Evolutionary conservation across 2,888 invertebrate genomes (phyloP).

Genomic region (Endotricha flammealis): DNA sequence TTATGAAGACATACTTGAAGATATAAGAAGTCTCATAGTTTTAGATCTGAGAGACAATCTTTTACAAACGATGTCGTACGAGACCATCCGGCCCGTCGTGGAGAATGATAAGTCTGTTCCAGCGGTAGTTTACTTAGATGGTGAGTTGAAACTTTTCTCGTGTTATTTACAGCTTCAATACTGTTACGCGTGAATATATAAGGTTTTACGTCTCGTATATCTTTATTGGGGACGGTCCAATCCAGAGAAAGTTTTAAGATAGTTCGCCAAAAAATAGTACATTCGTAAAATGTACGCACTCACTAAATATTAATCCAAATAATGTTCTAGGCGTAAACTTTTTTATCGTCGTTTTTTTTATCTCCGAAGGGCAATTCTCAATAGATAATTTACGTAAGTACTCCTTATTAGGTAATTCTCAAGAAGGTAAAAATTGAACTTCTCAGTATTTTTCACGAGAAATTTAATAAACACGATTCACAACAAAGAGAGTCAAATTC

Average conservation of each 20-base stretch:
- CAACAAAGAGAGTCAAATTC: too few species aligned
- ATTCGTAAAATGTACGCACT: too few species aligned
- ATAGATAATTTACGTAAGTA: neutral
- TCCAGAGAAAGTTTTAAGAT: too few species aligned
- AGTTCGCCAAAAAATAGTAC: too few species aligned
- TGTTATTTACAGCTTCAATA: conserved; percentile 10
- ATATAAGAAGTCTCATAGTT: conserved; percentile 82
- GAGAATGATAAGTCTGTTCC: conserved; percentile 85
- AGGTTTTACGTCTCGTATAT: conserved; percentile 19
- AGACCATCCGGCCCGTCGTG: conserved; percentile 85
- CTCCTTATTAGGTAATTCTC: neutral
- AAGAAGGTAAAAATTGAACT: neutral
- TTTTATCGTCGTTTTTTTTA: too few species aligned
- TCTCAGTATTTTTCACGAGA: too few species aligned
- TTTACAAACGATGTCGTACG: conserved; percentile 85
- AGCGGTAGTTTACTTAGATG: conserved; percentile 85
- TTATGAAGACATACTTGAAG: conserved; percentile 84
- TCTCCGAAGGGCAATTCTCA: conserved; percentile 17
- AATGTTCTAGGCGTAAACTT: too few species aligned
- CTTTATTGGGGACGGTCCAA: conserved; percentile 19
- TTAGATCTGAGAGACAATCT: conserved; percentile 88
- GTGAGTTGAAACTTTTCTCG: conserved; percentile 75
- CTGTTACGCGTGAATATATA: conserved; percentile 20
- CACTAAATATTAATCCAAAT: too few species aligned
- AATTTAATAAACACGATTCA: too few species aligned